Conservation (phyloP, 2,113 vertebrate genomes). For the Chloropsis cyanopogon region DNA sequence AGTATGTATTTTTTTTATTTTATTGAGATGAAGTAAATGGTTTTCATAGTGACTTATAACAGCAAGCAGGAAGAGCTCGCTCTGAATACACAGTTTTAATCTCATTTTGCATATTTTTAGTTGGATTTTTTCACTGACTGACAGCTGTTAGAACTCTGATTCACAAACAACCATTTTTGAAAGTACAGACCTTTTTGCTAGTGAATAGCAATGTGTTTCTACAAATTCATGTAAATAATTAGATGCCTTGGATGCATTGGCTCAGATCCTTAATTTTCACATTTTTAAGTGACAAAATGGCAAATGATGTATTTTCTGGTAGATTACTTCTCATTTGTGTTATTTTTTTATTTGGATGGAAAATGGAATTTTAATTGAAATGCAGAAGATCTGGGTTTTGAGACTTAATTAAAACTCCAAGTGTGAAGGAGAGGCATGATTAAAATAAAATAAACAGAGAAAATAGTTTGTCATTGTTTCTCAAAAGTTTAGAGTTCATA, state of each 20-base stretch:
- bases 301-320: neutral
- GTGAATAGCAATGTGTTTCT: neutral
- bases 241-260: neutral
- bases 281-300: neutral
- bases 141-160: neutral
- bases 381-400: neutral
- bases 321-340: neutral
- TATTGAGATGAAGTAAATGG: neutral
- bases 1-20: neutral
- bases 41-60: neutral
- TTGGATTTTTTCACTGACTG: neutral
- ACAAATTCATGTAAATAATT: neutral
- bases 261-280: neutral
- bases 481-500: neutral
- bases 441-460: neutral
- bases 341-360: neutral
- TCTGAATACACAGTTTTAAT: neutral
- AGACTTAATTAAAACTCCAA: neutral
- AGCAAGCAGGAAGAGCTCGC: neutral
- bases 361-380: conserved; percentile 19
- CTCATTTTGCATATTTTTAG: neutral
- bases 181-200: neutral
- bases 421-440: neutral
- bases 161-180: neutral
- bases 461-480: neutral